phyloP scores from a whole-genome alignment of 1,140 invertebrate species.

The fruit fly (Drosophila melanogaster) region DNA sequence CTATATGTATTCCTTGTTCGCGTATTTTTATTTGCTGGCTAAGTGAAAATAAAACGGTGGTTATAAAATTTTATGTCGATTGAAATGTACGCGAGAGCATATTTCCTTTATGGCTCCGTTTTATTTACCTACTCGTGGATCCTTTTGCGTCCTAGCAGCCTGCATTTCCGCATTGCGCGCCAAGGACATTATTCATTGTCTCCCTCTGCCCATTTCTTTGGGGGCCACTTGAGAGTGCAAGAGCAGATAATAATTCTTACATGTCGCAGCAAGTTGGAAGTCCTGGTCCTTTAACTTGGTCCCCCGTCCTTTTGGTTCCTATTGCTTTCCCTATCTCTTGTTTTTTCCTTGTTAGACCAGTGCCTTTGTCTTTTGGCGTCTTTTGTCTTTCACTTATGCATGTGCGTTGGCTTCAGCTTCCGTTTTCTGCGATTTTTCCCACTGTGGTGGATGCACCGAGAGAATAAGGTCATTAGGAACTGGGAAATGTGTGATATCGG shows the following conservation, averaged over 20 bases:
- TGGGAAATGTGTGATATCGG: no score
- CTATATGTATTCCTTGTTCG: conserved; percentile 27
- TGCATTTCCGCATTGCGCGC: conserved; percentile 78
- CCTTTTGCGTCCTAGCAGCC: conserved; percentile 10
- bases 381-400: conserved; percentile 79
- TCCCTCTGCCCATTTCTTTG: conserved; percentile 24
- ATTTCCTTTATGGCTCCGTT: conserved; percentile 78
- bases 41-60: conserved; percentile 73
- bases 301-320: conserved; percentile 46
- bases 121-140: conserved; percentile 69
- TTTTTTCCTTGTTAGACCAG: conserved; percentile 17
- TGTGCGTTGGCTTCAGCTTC: conserved; percentile 62
- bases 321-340: conserved; percentile 47
- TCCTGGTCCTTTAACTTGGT: conserved; percentile 51
- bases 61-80: conserved; percentile 78
- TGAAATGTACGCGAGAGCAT: conserved; percentile 72
- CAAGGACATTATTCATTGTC: conserved; percentile 80
- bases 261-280: conserved; percentile 64
- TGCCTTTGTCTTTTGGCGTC: conserved; percentile 63
- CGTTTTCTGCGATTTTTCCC: conserved; percentile 32
- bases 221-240: conserved; percentile 71
- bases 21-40: conserved; percentile 29
- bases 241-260: conserved; percentile 79
- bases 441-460: background rate
- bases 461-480: background rate